A percentile compares a stretch with the other conserved stretches of the same genome.
phyloP scores from a whole-genome alignment of 2,113 vertebrate genomes.

The Melanerpes formicivorus region DNA sequence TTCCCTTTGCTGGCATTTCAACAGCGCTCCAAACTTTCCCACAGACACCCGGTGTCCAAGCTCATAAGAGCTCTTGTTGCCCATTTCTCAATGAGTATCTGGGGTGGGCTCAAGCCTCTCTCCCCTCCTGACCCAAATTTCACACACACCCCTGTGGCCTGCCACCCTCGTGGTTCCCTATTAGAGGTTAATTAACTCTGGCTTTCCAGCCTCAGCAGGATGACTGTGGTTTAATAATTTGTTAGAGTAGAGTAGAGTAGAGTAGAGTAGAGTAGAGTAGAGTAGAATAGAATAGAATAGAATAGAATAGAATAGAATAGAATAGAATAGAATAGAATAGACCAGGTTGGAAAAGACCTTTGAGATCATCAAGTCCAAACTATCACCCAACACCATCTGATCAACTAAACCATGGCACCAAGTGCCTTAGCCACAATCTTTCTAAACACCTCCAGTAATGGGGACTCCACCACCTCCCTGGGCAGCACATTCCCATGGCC shows the following conservation, averaged over 20 bases:
- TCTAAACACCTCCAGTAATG: too few relatives aligned
- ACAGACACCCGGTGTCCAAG: background rate
- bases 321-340: too few relatives aligned
- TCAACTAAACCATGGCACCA: too few relatives aligned
- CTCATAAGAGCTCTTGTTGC: background rate
- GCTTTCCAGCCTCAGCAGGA: background rate
- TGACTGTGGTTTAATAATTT: background rate
- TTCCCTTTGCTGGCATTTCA: background rate
- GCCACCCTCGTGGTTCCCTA: background rate
- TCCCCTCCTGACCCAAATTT: background rate
- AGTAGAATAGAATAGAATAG: too few relatives aligned
- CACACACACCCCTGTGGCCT: background rate
- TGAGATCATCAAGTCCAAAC: too few relatives aligned
- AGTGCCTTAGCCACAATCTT: too few relatives aligned
- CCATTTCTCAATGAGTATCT: background rate
- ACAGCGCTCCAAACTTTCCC: background rate
- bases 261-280: too few relatives aligned
- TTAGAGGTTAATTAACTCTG: background rate
- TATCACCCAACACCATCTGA: too few relatives aligned
- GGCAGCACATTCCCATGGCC: too few relatives aligned
- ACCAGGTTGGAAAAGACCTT: too few relatives aligned
- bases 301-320: too few relatives aligned
- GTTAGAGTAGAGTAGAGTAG: background rate
- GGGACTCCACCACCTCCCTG: too few relatives aligned
- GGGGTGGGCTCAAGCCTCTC: background rate